Evolutionary conservation across 2,888 invertebrate genomes (phyloP).

Genomic region (Conus canariensis): DNA sequence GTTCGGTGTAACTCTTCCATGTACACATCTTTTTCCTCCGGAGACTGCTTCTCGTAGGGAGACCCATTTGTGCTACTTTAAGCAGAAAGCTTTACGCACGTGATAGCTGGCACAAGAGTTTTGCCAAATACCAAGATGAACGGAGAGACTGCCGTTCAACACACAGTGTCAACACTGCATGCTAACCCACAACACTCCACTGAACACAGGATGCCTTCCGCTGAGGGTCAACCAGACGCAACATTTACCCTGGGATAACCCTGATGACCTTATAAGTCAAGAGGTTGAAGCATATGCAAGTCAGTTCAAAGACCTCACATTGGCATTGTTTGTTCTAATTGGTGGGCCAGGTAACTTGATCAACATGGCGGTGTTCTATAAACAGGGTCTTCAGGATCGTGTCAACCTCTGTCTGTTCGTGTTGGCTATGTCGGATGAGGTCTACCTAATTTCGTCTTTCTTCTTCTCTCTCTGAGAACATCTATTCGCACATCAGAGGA

Average conservation of each 20-base stretch:
- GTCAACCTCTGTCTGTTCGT: slow-evolving; percentile 10
- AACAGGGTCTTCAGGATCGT: neutral
- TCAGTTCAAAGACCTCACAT: neutral
- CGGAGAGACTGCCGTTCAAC: no score
- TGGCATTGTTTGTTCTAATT: neutral
- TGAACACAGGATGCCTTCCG: neutral
- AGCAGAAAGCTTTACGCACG: no score
- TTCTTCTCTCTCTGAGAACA: neutral
- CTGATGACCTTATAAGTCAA: neutral
- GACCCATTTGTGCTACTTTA: no score
- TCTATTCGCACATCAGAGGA: neutral
- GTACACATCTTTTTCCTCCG: no score
- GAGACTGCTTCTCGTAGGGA: no score
- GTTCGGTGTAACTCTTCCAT: no score
- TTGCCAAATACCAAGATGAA: no score
- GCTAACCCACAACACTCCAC: neutral
- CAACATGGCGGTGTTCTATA: slow-evolving; percentile 9
- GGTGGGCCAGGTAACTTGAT: neutral
- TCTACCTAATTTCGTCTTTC: neutral
- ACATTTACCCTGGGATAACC: neutral
- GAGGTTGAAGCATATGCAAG: neutral
- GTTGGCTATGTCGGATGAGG: neutral
- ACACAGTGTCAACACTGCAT: neutral
- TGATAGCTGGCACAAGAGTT: no score
- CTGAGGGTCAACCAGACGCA: neutral